These are phyloP conservation scores for Saimiri boliviensis DNA, from an alignment of 2,113 vertebrate species.

Conservation along the genomic window DNA sequence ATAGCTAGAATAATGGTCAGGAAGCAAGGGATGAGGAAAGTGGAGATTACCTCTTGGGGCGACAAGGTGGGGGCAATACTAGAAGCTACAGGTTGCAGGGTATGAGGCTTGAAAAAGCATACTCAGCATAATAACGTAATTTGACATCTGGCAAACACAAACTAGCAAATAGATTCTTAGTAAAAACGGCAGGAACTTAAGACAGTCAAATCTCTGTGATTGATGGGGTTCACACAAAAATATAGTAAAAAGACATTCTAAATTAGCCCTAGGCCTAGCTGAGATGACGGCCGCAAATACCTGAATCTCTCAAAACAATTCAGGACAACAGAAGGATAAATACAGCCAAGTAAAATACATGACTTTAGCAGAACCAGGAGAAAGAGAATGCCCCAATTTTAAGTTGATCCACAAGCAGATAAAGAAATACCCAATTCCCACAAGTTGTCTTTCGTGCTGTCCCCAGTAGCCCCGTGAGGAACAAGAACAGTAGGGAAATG, in stretches of 20 bases:
- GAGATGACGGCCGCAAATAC: background rate
- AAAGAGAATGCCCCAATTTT: background rate
- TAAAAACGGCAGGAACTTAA: background rate
- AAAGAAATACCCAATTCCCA: background rate
- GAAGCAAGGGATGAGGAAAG: background rate
- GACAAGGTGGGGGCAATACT: background rate
- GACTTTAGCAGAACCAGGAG: background rate
- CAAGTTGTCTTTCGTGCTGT: background rate
- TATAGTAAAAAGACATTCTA: background rate
- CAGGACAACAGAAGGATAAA: background rate
- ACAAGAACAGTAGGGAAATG: background rate
- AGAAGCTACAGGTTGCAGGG: background rate
- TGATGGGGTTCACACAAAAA: background rate
- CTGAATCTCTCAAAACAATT: background rate
- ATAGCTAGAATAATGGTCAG: background rate
- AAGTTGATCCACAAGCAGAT: background rate
- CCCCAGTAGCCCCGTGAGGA: background rate
- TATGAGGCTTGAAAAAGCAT: constrained; percentile 1
- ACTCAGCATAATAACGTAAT: background rate
- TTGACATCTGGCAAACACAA: background rate
- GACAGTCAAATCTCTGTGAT: background rate
- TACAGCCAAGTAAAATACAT: background rate
- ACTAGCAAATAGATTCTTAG: background rate
- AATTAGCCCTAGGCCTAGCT: background rate
- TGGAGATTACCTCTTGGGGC: background rate